These are phyloP conservation scores for Tholera decimalis DNA, from an alignment of 2,888 invertebrate genomes.

Conservation along the genomic window DNA sequence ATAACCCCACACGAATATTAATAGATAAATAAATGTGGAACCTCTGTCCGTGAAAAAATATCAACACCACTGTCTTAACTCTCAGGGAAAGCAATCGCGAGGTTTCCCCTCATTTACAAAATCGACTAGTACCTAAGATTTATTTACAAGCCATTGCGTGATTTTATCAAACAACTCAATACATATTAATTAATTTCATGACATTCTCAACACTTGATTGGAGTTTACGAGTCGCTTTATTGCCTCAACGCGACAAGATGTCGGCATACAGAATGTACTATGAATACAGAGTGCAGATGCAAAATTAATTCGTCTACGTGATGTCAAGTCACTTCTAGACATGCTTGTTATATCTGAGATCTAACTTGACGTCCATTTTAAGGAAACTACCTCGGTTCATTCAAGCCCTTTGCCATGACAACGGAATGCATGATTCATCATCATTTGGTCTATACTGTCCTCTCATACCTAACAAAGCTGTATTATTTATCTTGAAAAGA, in stretches of 20 bases:
- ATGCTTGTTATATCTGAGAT: not conserved
- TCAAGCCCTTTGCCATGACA: too few relatives aligned
- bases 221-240: slow-evolving; percentile 47
- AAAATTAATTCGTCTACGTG: not conserved
- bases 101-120: not conserved
- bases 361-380: not conserved
- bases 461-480: too few relatives aligned
- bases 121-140: not conserved
- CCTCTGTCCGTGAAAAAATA: too few relatives aligned
- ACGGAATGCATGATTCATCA: too few relatives aligned
- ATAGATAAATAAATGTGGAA: too few relatives aligned
- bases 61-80: too few relatives aligned
- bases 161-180: slow-evolving; percentile 11
- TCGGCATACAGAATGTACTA: slow-evolving; percentile 19
- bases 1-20: too few relatives aligned
- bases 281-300: slow-evolving; percentile 3
- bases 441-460: too few relatives aligned
- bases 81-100: not conserved
- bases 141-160: not conserved
- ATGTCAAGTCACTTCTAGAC: not conserved
- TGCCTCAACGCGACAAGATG: slow-evolving; percentile 11
- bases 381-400: too few relatives aligned
- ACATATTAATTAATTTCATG: slow-evolving; percentile 35
- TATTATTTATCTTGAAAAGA: too few relatives aligned
- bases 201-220: slow-evolving; percentile 38